Evolutionary conservation across 2,113 vertebrate genomes (phyloP).

Genomic region (Sturnus vulgaris): DNA sequence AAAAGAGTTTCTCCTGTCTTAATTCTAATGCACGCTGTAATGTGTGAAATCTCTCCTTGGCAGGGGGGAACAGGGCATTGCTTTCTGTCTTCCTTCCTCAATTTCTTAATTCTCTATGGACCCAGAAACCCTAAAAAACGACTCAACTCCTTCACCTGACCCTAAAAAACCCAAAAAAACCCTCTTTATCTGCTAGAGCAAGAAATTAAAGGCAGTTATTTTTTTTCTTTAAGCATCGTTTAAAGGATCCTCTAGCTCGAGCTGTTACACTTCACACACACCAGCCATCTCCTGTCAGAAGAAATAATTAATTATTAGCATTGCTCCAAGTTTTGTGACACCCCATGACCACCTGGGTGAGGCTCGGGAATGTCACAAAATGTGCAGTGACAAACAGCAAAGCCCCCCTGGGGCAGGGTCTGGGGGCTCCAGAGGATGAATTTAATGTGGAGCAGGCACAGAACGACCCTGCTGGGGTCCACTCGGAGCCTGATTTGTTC

Average conservation of each 20-base stretch:
- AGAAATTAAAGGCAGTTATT: neutral
- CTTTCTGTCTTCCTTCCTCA: neutral
- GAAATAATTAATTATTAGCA: neutral
- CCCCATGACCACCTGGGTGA: neutral
- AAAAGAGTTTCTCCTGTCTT: conserved; percentile 6
- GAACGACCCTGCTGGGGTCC: neutral
- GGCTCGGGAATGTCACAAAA: neutral
- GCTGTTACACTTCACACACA: neutral
- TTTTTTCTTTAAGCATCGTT: neutral
- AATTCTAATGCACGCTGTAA: neutral
- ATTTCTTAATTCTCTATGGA: neutral
- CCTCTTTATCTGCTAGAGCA: neutral
- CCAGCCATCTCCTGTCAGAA: neutral
- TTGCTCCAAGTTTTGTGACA: neutral
- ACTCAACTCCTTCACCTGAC: neutral
- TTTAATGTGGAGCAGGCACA: neutral
- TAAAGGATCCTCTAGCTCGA: neutral
- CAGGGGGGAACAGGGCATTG: neutral
- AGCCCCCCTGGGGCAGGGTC: neutral
- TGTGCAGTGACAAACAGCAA: neutral
- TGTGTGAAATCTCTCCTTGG: neutral
- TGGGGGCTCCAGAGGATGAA: neutral
- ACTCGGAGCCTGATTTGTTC: neutral
- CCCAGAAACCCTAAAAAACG: neutral
- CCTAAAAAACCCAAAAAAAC: fast-evolving